Conservation (phyloP, 2,888 invertebrate species). For the Drosophila algonquin region DNA sequence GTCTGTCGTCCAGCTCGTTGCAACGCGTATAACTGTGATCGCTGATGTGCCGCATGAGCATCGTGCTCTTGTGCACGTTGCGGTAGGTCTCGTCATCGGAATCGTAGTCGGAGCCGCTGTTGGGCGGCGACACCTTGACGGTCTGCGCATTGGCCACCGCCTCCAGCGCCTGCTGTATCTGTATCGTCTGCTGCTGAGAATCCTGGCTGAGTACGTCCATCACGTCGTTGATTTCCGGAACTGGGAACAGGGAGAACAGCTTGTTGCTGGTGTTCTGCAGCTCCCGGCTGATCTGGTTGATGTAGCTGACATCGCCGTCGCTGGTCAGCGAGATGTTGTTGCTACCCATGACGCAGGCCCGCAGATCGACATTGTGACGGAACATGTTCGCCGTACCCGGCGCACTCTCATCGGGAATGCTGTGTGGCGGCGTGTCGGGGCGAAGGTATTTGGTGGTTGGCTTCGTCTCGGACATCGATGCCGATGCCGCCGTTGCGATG, state of each 20-base stretch:
- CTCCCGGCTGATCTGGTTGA: slow-evolving; percentile 80
- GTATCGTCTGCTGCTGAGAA: not conserved
- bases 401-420: slow-evolving; percentile 76
- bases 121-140: slow-evolving; percentile 50
- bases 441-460: slow-evolving; percentile 45
- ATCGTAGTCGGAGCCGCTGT: slow-evolving; percentile 59
- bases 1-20: slow-evolving; percentile 86
- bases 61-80: slow-evolving; percentile 32
- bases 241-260: slow-evolving; percentile 54
- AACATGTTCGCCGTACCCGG: slow-evolving; percentile 65
- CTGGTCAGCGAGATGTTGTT: slow-evolving; percentile 81
- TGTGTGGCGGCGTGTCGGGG: slow-evolving; percentile 80
- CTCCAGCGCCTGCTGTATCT: slow-evolving; percentile 12
- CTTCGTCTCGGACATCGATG: not conserved
- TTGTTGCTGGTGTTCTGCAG: slow-evolving; percentile 81
- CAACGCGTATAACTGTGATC: slow-evolving; percentile 90
- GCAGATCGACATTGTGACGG: slow-evolving; percentile 82
- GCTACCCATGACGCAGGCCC: slow-evolving; percentile 83
- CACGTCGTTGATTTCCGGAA: slow-evolving; percentile 67
- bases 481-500: too few relatives aligned
- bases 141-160: slow-evolving; percentile 13
- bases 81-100: slow-evolving; percentile 62
- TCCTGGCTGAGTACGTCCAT: slow-evolving; percentile 76
- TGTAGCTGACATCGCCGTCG: slow-evolving; percentile 67
- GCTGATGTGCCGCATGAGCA: slow-evolving; percentile 69